Conservation (phyloP, 1,140 invertebrate species). For the Helicoverpa armigera region DNA sequence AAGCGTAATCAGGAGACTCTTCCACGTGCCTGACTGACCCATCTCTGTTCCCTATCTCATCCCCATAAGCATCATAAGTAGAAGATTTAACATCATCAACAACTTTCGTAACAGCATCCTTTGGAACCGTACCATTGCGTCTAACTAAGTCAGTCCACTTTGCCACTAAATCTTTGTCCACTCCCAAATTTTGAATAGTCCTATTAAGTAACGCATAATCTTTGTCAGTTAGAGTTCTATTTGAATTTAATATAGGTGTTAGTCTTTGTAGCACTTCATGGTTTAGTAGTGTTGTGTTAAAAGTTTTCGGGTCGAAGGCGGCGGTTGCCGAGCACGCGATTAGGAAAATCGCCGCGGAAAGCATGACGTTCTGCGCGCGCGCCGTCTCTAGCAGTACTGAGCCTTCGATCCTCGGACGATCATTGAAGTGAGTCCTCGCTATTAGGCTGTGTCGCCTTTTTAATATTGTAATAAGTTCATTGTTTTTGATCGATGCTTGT, state of each 20-base stretch:
- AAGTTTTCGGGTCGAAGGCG: constrained; percentile 56
- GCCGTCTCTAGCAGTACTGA: constrained; percentile 71
- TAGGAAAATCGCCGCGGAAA: constrained; percentile 62
- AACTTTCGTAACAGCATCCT: background rate
- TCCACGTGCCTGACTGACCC: constrained; percentile 63
- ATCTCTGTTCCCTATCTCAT: constrained; percentile 57
- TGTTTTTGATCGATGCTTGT: constrained; percentile 53
- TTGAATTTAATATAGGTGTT: constrained; percentile 62
- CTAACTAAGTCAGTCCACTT: constrained; percentile 63
- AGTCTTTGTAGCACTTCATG: constrained; percentile 66
- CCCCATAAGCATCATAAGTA: constrained; percentile 68
- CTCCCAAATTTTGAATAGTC: constrained; percentile 66
- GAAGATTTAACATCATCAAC: constrained; percentile 44
- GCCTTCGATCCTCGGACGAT: constrained; percentile 53
- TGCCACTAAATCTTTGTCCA: constrained; percentile 68
- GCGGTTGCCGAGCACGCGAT: constrained; percentile 65
- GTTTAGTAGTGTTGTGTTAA: constrained; percentile 66
- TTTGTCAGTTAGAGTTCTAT: constrained; percentile 62
- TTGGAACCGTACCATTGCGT: constrained; percentile 52
- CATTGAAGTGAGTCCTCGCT: constrained; percentile 54
- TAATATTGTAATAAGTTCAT: constrained; percentile 62
- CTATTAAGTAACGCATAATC: constrained; percentile 63
- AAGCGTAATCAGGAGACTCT: constrained; percentile 81
- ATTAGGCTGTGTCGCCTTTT: constrained; percentile 55
- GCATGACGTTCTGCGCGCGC: constrained; percentile 77